Conservation (phyloP, 2,888 invertebrate species). For the Serripes groenlandicus region DNA sequence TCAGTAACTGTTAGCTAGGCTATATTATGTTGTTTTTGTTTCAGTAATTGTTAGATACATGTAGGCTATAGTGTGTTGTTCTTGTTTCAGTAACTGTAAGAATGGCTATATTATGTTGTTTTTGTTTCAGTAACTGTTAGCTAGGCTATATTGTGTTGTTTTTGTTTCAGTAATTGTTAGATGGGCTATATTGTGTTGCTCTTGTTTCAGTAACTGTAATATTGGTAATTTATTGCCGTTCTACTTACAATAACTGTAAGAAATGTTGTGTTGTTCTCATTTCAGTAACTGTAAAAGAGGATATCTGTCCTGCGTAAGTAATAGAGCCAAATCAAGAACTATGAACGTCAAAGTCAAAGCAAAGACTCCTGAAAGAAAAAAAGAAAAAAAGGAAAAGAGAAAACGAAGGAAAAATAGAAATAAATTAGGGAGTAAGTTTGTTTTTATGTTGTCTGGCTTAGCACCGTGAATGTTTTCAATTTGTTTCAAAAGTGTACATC, state of each 20-base stretch:
- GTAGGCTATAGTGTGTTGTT: too few relatives aligned
- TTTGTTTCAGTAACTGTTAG: neutral
- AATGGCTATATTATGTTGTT: neutral
- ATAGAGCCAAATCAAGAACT: conserved; percentile 7
- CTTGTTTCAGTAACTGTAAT: too few relatives aligned
- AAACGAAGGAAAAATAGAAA: neutral
- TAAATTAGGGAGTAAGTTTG: neutral
- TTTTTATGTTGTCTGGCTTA: neutral
- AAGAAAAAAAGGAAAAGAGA: neutral
- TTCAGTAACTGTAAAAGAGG: conserved; percentile 55
- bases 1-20: too few relatives aligned
- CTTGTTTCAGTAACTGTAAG: too few relatives aligned
- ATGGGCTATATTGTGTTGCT: neutral
- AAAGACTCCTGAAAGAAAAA: conserved; percentile 19
- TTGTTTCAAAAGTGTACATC: too few relatives aligned
- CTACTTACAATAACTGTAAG: neutral
- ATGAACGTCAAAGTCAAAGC: conserved; percentile 23
- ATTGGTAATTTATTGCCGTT: too few relatives aligned
- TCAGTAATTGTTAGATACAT: too few relatives aligned
- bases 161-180: neutral
- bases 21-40: too few relatives aligned
- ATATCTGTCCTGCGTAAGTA: conserved; percentile 35
- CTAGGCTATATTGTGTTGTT: neutral
- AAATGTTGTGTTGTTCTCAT: neutral
- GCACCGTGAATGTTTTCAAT: too few relatives aligned